Evolutionary conservation across 2,113 vertebrate genomes (phyloP), one percentile per base, ranked within the genome.

Genomic region (Mungos mungo): DNA sequence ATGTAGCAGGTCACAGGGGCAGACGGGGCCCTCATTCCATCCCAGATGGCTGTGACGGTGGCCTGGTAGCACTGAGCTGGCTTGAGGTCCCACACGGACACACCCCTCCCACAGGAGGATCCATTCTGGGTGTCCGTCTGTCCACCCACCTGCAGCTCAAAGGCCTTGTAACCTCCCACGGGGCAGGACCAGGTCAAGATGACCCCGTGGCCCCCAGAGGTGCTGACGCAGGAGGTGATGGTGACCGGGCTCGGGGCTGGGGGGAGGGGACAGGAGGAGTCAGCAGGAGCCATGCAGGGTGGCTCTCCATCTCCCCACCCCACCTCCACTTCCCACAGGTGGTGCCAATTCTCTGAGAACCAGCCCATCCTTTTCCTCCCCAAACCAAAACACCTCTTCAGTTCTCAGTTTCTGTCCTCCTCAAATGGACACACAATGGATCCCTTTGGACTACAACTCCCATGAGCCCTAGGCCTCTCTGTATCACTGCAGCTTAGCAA

Each of bases 131-230:
- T 33, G 63, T 0, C 0, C 41, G 0, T 0, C 33, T 79, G 86
- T 5, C 10, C 1, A 0, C 50, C 89, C 69, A 97, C 86, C 38
- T 95, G 15, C 79, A 96, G 18, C 68, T 90, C 66, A 50, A 98
- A 96, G 35, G 13, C 25, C 11, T 97, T 79, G 0, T 90, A 96
- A 41, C 93, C 93, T 5, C 97, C 96, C 0, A 0, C 5, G 41
- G 97, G 98, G 65, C 98, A 98, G 74, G 97, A 52, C 97, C 96
- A 97, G 82, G 29, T 84, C 63, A 98, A 65, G 33, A 60, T 0
- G 33, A 96, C 35, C 23, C 89, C 93, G 0, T 95, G 90, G 14
- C 96, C 97, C 13, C 90, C 69, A 0, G 72, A 79, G 33, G 19
- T 27, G 29, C 97, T 97, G 60, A 45, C 0, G 1, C 98, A 98